Conservation (phyloP, 1,140 invertebrate species). For the Pygmarrhopalites habei region DNA sequence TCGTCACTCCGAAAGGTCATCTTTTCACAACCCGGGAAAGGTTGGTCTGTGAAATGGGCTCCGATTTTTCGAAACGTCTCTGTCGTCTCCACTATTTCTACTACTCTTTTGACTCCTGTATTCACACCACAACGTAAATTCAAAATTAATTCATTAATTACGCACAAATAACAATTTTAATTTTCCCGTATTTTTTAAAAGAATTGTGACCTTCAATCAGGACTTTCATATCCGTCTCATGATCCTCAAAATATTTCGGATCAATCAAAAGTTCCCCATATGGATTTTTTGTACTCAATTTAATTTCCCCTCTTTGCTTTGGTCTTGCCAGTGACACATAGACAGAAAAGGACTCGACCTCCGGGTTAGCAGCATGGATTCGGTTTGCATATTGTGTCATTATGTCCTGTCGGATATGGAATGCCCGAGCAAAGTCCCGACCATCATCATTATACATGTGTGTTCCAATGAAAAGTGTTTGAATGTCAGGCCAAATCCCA, state of each 20-base stretch:
- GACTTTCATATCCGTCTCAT: conserved; percentile 41
- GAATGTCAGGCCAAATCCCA: conserved; percentile 22
- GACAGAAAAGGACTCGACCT: conserved; percentile 24
- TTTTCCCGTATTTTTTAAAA: no score
- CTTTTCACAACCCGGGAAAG: conserved; percentile 56
- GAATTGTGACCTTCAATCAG: conserved; percentile 38
- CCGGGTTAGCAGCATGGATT: conserved; percentile 13
- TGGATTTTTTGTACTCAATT: conserved; percentile 53
- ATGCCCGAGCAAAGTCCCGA: conserved; percentile 27
- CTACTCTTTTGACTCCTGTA: conserved; percentile 17
- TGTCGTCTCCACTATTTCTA: conserved; percentile 20
- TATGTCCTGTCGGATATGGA: conserved; percentile 14
- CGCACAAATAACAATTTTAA: no score
- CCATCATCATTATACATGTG: conserved; percentile 15
- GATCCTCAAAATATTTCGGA: conserved; percentile 54
- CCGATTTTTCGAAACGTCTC: conserved; percentile 43
- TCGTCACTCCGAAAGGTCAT: conserved; percentile 45
- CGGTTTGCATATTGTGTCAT: conserved; percentile 17
- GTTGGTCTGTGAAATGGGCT: conserved; percentile 60
- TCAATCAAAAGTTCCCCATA: conserved; percentile 54
- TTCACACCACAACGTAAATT: no score
- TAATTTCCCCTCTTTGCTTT: conserved; percentile 48
- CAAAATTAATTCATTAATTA: no score
- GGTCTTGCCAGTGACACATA: conserved; percentile 39
- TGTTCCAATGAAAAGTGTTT: conserved; percentile 15